Evolutionary conservation across 2,113 vertebrate species (phyloP).

Genomic region (Crocuta crocuta): DNA sequence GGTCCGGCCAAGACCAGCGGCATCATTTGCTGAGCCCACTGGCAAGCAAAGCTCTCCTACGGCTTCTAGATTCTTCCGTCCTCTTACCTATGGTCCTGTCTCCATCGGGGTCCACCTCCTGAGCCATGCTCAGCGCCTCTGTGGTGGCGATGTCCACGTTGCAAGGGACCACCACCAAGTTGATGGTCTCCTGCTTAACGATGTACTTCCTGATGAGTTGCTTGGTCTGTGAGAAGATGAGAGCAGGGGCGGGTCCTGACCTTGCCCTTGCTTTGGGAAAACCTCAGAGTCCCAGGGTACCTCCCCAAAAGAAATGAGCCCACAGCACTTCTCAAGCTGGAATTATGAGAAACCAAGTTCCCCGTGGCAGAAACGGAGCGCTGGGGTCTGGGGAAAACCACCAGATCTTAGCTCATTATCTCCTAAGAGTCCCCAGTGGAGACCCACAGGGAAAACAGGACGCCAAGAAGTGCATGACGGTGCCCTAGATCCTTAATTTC

Average conservation of each 20-base stretch:
- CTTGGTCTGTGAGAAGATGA: conserved; percentile 89
- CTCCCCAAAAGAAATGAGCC: not conserved
- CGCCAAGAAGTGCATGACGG: not conserved
- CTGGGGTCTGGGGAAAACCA: not conserved
- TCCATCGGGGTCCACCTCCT: conserved; percentile 91
- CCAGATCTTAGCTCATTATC: not conserved
- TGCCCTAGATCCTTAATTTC: not conserved
- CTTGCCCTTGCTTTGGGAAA: not conserved
- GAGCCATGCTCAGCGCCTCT: conserved; percentile 95
- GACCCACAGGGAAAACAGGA: not conserved
- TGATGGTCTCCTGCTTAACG: conserved; percentile 92
- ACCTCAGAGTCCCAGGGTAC: not conserved
- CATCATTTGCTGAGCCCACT: not conserved
- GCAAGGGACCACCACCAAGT: conserved; percentile 92
- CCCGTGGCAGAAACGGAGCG: not conserved
- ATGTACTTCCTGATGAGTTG: conserved; percentile 89
- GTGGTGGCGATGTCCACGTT: conserved; percentile 96
- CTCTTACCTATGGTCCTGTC: conserved; percentile 92
- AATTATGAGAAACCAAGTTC: not conserved
- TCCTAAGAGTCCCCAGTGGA: not conserved
- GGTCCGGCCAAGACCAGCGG: not conserved
- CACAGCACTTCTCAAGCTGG: rapidly evolving
- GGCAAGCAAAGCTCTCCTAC: not conserved
- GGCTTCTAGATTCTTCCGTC: not conserved
- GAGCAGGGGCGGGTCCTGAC: not conserved